Base-by-base conservation (phyloP, 2,113 vertebrate species). In the Eurypyga helias region DNA sequence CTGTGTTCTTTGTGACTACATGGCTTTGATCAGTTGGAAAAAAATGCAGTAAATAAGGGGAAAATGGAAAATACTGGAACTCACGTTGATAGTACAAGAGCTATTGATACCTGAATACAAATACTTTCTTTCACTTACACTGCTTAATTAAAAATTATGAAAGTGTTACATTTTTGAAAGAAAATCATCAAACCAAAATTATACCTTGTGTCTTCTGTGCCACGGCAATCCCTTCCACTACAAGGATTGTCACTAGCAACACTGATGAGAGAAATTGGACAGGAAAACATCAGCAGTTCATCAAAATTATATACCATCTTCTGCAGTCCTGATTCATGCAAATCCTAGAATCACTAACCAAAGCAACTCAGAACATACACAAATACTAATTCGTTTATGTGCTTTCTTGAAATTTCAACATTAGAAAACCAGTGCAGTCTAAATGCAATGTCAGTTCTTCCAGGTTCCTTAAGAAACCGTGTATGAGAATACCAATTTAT, bases 201-300 rank as follows among this genome's bases (percentile, higher is more conserved):
- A 76, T 98, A 99, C 99, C 99, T 99, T 99, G 99, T 66, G 98
- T 99, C 98, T 99, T 99, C 98, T 99, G 99, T 70, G 99, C 99
- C 98, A 99, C 96, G 9, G 99, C 98, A 83, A 99, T 99, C 38
- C 98, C 99, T 97, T 99, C 99, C 97, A 99, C 99, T 94, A 99
- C 98, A 73, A 99, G 98, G 97, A 99, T 96, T 87, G 99, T 99
- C 97, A 99, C 98, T 97, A 99, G 98, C 98, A 99, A 98, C 98
- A 98, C 99, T 99, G 98, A 46, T 33, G 89, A 96, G 82, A 97
- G 90, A 97, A 96, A 96, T 52, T 71, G 46, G 77, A 97, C n/a
- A 98, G 80, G 89, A 85, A 88, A 93, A 80, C 33, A 93, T 71
- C 64, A 96, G 81, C 97, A 92, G 96, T 81, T 85, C 34, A 77